Base-by-base conservation (phyloP, 2,797 vertebrate genomes). In the Lateolabrax maculatus region DNA sequence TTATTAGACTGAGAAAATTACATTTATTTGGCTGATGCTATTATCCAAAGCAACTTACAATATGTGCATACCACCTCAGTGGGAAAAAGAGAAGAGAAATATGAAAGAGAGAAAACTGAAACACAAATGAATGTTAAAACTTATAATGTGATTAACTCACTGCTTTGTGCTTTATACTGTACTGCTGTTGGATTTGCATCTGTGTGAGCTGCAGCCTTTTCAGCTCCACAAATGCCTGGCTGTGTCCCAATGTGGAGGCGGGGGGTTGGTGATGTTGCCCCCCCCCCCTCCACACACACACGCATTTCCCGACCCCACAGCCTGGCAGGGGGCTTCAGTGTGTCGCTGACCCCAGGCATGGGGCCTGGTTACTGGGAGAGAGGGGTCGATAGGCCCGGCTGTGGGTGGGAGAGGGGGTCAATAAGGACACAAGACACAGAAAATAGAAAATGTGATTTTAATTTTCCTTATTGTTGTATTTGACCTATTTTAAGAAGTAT, bases 311-410 rank as follows among this genome's bases (percentile, higher is more conserved):
- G 15, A 76, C 71, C 73, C 78, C 71, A 61, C 48, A 56, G 78
- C 78, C 64, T 31, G 57, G 80, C 81, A 72, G 89, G 84, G 84
- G 81, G 78, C 84, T 78, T 75, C 83, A 13, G 61, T 29, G 76
- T 77, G 80, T 75, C 63, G 69, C 51, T 83, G 89, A 92, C 87
- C 91, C 87, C 83, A 11, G 69, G 85, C 88, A 41, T 81, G 83
- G 86, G 81, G 64, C 81, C 84, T 89, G 81, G 91, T 92, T 91
- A 80, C 75, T 84, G 63, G 72, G 82, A 72, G 63, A 71, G 64
- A 82, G 70, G 66, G 84, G 87, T 93, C 72, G 84, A 87, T 88
- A 57, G 58, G 84, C 80, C 63, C 19, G 55, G 57, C 74, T 62
- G 67, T 81, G 75, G 37, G 55, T 55, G 36, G 70, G 31, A 29